Percentiles rank a stretch among this genome's conserved stretches.
Conservation (phyloP, 2,888 invertebrate species). For the Metallyticus violacea region DNA sequence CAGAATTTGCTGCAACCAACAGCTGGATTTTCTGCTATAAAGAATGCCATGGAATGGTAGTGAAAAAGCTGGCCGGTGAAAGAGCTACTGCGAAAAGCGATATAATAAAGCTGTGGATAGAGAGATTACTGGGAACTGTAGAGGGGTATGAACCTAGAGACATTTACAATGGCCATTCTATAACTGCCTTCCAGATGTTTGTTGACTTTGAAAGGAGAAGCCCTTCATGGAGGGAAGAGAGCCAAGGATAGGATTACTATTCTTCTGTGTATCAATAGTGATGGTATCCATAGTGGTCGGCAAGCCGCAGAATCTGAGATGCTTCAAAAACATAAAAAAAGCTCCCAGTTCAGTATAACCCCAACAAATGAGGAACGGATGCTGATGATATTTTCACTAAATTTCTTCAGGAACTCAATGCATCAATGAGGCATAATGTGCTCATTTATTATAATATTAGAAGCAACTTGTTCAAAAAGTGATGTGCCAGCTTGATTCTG, state of each 20-base stretch:
- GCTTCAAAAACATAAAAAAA: constrained; percentile 13
- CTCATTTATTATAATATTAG: not conserved
- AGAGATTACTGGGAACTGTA: not conserved
- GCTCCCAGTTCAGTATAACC: not conserved
- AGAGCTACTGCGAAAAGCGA: not conserved
- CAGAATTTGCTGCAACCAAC: not conserved
- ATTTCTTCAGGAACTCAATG: not conserved
- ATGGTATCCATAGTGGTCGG: constrained; percentile 2
- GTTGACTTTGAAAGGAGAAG: constrained; percentile 11
- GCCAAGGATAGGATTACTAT: constrained; percentile 11
- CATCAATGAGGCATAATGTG: not conserved
- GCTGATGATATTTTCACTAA: too few relatives aligned
- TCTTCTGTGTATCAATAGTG: not conserved
- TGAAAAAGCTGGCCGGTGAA: constrained; percentile 13
- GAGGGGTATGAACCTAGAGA: constrained; percentile 11
- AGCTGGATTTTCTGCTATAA: not conserved
- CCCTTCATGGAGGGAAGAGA: constrained; percentile 14
- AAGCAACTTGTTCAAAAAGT: not conserved
- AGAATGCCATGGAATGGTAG: not conserved
- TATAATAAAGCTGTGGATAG: not conserved
- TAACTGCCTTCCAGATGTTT: constrained; percentile 4
- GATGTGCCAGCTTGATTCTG: not conserved
- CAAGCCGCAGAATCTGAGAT: not conserved
- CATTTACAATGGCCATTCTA: constrained; percentile 12
- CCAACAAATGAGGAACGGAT: not conserved